These are phyloP conservation scores for Hylyphantes graminicola DNA, from an alignment of 1,140 invertebrate species.

Conservation along the genomic window DNA sequence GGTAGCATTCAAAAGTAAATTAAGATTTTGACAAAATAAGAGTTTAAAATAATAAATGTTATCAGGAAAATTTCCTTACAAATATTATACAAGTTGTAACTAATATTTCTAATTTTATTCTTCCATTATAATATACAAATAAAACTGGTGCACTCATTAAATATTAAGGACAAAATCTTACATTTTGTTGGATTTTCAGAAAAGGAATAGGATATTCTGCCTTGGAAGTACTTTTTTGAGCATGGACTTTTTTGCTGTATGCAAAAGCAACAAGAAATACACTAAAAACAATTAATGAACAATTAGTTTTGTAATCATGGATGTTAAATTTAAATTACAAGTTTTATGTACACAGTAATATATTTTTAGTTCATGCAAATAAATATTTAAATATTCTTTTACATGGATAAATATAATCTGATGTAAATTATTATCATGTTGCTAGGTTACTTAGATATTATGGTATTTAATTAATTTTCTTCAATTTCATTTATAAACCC, in stretches of 20 bases:
- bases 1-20: no score
- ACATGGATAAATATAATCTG: background rate
- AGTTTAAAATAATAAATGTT: no score
- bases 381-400: background rate
- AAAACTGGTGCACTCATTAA: background rate
- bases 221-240: conserved; percentile 17
- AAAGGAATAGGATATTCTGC: conserved; percentile 27
- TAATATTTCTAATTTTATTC: background rate
- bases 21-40: no score
- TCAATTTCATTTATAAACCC: background rate
- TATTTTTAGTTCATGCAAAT: background rate
- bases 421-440: background rate
- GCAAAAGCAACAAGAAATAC: conserved; percentile 24
- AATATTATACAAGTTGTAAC: background rate
- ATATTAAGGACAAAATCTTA: background rate
- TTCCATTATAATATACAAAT: background rate
- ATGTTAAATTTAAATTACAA: background rate
- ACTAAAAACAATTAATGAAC: background rate
- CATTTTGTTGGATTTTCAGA: conserved; percentile 11
- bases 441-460: background rate
- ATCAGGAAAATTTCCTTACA: background rate
- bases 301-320: background rate
- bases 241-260: conserved; percentile 22
- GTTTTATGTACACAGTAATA: background rate
- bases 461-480: background rate